A percentile compares a stretch with the other conserved stretches of the same genome.
These are phyloP conservation scores for Xanthia togata DNA, from an alignment of 2,888 invertebrate genomes.

Conservation along the genomic window DNA sequence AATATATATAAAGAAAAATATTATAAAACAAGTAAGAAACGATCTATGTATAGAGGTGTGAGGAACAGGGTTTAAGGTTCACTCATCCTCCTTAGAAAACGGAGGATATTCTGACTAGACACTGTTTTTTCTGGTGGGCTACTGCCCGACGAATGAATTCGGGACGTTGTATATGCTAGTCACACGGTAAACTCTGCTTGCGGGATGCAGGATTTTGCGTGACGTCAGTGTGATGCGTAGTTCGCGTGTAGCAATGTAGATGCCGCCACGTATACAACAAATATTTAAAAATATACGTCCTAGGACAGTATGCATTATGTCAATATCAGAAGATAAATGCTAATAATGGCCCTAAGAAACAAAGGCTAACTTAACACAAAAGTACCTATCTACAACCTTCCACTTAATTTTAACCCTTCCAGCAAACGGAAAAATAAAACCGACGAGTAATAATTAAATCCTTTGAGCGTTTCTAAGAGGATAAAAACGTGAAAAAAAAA, in stretches of 20 bases:
- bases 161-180: too few relatives aligned
- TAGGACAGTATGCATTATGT: not conserved
- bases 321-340: not conserved
- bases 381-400: not conserved
- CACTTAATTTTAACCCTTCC: conserved; percentile 27
- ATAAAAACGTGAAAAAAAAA: conserved; percentile 69
- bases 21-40: not conserved
- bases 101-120: too few relatives aligned
- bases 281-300: not conserved
- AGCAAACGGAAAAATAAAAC: conserved; percentile 56
- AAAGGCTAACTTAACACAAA: conserved; percentile 17
- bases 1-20: not conserved
- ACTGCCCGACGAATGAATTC: too few relatives aligned
- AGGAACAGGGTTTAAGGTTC: too few relatives aligned
- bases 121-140: too few relatives aligned
- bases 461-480: conserved; percentile 65
- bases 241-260: too few relatives aligned
- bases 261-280: too few relatives aligned
- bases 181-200: too few relatives aligned
- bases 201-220: too few relatives aligned
- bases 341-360: not conserved
- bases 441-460: conserved; percentile 69
- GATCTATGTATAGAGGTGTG: not conserved
- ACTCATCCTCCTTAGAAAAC: too few relatives aligned
- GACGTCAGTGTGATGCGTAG: too few relatives aligned